phyloP scores from a whole-genome alignment of 2,888 invertebrate species.

The Tipula unca region DNA sequence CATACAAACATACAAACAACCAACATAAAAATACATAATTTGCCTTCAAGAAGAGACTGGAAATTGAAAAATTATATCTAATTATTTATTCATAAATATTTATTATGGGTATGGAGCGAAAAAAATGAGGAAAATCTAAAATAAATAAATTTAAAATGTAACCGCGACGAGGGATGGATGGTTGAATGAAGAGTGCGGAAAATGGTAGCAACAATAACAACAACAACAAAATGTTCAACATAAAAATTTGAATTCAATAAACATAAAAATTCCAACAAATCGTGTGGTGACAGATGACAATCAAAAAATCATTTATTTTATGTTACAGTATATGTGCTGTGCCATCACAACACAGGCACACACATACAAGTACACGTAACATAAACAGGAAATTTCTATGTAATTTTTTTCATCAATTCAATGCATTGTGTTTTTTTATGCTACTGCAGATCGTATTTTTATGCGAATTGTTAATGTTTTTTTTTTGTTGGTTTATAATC shows the following conservation, averaged over 20 bases:
- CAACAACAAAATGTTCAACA: background rate
- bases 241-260: background rate
- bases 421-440: background rate
- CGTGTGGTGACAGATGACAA: conserved; percentile 14
- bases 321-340: background rate
- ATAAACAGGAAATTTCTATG: background rate
- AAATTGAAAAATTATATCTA: background rate
- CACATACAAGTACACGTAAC: background rate
- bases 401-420: background rate
- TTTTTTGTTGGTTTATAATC: background rate
- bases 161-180: background rate
- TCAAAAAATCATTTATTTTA: conserved; percentile 14
- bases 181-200: background rate
- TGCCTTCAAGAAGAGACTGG: background rate
- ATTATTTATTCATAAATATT: background rate
- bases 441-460: background rate
- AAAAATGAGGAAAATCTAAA: background rate
- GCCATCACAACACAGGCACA: background rate
- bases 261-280: background rate
- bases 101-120: background rate
- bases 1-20: background rate
- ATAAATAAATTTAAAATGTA: background rate
- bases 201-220: background rate
- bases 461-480: background rate
- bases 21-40: background rate